Evolutionary conservation across 2,888 invertebrate genomes (phyloP), one percentile per base, ranked within the genome.

Genomic region (Yponomeuta malinellus): DNA sequence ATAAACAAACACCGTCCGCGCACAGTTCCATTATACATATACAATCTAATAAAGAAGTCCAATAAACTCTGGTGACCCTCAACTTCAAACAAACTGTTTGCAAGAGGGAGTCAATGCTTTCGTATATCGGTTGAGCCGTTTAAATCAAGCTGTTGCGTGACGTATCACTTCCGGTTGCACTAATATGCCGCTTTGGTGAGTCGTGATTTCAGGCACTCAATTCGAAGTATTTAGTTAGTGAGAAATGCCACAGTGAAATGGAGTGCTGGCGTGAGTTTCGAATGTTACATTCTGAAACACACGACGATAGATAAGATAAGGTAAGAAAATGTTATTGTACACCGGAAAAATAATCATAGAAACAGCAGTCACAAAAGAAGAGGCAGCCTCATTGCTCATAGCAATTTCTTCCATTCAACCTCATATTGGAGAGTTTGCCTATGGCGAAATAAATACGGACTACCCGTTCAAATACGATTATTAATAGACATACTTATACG

Each of bases 131-230:
- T 59, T 59, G 52, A 15, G 3, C 52, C 52, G 15, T 12, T 59
- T 59, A 59, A 59, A 59, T 59, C 52, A 59, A 59, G 52, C 52
- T 59, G 52, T 59, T 59, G 52, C 52, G 52, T 59, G 52, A 59
- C 52, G 52, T 59, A 59, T 59, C 12, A 59, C 52, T 59, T 59
- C 52, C 52, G 12, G 52, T 15, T 15, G 52, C 52, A 59, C 52
- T 59, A 59, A 59, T 59, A 59, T 59, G 52, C 15, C 52, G 52
- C 15, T 59, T 59, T 59, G 1, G 15, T 12, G 15, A 59, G 52
- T 59, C 43, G 33, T 12, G 52, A 15, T 12, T 59, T 59, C 5
- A 59, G 52, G 52, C 52, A 15, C 52, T 4, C 52, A 12, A 1
- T 59, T 59, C 12, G 52, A 59, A 5, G 52, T 59, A 59, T 15